phyloP scores from a whole-genome alignment of 2,113 vertebrate genomes.

The Galemys pyrenaicus region DNA sequence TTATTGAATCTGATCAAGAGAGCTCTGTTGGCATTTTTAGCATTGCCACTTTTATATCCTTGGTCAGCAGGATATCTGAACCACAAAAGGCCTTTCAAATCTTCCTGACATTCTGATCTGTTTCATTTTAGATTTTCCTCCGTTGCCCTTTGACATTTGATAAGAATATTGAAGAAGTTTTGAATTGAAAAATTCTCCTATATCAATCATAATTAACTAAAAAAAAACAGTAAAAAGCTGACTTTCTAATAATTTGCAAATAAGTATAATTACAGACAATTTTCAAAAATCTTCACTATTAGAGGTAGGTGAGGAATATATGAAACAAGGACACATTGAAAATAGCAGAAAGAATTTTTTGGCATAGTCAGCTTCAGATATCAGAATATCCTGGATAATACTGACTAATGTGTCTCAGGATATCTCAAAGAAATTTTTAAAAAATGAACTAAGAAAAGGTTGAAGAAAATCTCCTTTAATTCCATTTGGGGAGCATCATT shows the following conservation, averaged over 20 bases:
- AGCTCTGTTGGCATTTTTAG: neutral
- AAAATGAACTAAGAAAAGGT: neutral
- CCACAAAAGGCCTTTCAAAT: neutral
- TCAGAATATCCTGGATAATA: neutral
- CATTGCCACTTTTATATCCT: neutral
- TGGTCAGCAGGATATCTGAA: neutral
- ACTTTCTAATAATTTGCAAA: slow-evolving; percentile 3
- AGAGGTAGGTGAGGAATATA: neutral
- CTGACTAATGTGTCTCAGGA: neutral
- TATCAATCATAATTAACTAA: slow-evolving; percentile 11
- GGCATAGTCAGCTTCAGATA: neutral
- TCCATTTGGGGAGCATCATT: neutral
- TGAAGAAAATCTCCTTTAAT: neutral
- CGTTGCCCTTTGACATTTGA: neutral
- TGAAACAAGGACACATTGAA: neutral
- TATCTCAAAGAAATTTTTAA: neutral
- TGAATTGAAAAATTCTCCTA: neutral
- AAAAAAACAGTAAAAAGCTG: neutral
- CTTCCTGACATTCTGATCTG: neutral
- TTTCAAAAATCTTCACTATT: neutral
- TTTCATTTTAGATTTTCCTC: neutral
- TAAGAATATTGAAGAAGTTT: neutral
- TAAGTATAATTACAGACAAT: neutral
- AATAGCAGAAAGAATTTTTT: neutral
- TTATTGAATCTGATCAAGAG: neutral